Evolutionary conservation across 35 echinoderm and acorn worm genomes (phyloP), one percentile per base, ranked within the genome.

Genomic region (Ptychodera flava): DNA sequence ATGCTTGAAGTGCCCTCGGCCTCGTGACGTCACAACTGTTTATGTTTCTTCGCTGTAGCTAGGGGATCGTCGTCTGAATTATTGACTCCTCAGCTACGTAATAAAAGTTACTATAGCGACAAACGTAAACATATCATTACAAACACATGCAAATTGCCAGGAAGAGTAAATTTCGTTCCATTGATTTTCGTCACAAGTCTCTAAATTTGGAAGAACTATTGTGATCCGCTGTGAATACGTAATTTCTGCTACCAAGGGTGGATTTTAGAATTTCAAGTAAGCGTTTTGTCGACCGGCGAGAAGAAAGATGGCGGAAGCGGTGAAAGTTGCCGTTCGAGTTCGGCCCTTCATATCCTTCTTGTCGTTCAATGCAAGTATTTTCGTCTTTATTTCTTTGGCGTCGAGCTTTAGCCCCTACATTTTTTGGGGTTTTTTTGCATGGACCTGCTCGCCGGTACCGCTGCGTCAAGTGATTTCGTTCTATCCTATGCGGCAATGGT

Each of bases 281-380:
- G n/a, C n/a, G n/a, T 12, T 22, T 64, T 6, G 45, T 64, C 6
- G 45, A 64, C 45, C 45, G 6, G 45, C 6, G 22, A 22, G 35
- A 31, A 29, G 16, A 75, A 94, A 82, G 2, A 98, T 94, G 92
- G 78, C 92, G 30, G 92, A 98, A 89, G 89, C 90, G 75, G 95
- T 98, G 15, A 98, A 92, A 90, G 95, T 98, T 0, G 95, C 95
- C 14, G 95, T 98, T 1, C 85, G 95, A 33, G 92, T 94, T 31
- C 90, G 95, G 88, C 95, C 95, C 87, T 98, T 98, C 85, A 98
- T 98, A 98, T 98, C 95, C 95, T 98, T 98, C 92, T 89, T 28
- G 84, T 37, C 33, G 33, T 77, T 76, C 16, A 27, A 35, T 78
- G 16, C 14, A 14, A 30, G 0, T 28, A n/a, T n/a, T n/a, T n/a